Evolutionary conservation across 2,888 invertebrate species (phyloP).

Genomic region (Parelbella ahira): DNA sequence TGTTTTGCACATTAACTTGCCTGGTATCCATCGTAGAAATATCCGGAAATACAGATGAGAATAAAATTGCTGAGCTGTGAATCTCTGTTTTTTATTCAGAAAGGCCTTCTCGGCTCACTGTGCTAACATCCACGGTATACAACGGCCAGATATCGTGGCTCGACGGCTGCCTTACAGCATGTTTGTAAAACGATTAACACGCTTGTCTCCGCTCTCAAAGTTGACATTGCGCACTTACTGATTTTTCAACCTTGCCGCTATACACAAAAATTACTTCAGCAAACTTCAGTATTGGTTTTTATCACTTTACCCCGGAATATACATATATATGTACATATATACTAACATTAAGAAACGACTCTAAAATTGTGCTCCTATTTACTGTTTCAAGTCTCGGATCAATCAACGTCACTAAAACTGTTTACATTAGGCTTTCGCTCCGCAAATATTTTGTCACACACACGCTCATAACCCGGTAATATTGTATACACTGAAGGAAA

Average conservation of each 20-base stretch:
- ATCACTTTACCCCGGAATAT: slow-evolving; percentile 8
- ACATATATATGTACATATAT: not conserved
- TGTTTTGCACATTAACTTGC: slow-evolving; percentile 38
- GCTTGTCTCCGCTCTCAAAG: slow-evolving; percentile 63
- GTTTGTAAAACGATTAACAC: slow-evolving; percentile 73
- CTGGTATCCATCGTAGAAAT: slow-evolving; percentile 61
- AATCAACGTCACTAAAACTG: slow-evolving; percentile 20
- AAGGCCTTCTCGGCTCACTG: slow-evolving; percentile 52
- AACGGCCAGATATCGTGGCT: slow-evolving; percentile 44
- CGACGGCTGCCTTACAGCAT: slow-evolving; percentile 56
- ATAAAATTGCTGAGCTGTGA: slow-evolving; percentile 40
- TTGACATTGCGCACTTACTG: slow-evolving; percentile 73
- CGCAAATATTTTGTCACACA: slow-evolving; percentile 17
- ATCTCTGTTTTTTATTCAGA: slow-evolving; percentile 53
- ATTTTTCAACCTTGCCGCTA: slow-evolving; percentile 62
- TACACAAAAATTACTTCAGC: slow-evolving; percentile 53
- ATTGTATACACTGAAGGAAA: slow-evolving; percentile 2
- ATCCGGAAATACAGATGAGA: slow-evolving; percentile 37
- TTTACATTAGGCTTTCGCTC: slow-evolving; percentile 13
- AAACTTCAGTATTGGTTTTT: slow-evolving; percentile 27
- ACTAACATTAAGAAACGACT: not conserved
- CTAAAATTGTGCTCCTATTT: not conserved
- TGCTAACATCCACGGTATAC: slow-evolving; percentile 63
- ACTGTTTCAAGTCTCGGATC: slow-evolving; percentile 3
- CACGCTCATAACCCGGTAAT: slow-evolving; percentile 7